Evolutionary conservation across 1,140 invertebrate species (phyloP).

Genomic region (Lineus longissimus): DNA sequence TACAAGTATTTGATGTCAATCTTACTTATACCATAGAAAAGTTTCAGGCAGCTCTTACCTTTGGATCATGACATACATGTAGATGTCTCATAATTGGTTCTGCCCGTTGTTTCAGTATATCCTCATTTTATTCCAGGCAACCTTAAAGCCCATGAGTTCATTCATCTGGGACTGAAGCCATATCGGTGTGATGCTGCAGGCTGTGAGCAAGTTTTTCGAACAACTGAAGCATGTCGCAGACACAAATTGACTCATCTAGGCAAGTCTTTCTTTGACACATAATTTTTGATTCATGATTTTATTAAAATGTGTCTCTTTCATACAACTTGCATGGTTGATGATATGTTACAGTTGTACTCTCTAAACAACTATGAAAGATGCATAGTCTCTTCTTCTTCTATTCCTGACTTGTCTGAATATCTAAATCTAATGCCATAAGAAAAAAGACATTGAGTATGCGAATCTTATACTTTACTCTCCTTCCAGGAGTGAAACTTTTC

Average conservation of each 20-base stretch:
- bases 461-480: too few species aligned
- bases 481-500: constrained; percentile 48
- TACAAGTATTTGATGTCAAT: too few species aligned
- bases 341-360: neutral
- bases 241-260: constrained; percentile 37
- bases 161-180: constrained; percentile 73
- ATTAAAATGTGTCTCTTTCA: neutral
- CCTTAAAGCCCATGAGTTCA: constrained; percentile 39
- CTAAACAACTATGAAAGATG: neutral
- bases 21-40: too few species aligned
- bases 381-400: neutral
- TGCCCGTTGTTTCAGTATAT: too few species aligned
- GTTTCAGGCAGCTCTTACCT: too few species aligned
- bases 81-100: too few species aligned
- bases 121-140: constrained; percentile 30
- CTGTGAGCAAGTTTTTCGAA: constrained; percentile 69
- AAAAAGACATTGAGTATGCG: too few species aligned
- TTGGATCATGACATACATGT: too few species aligned
- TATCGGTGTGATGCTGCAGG: constrained; percentile 94
- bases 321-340: neutral
- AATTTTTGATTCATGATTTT: neutral
- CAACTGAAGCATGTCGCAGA: constrained; percentile 33
- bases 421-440: too few species aligned
- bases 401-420: neutral
- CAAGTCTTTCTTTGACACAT: constrained; percentile 14